A percentile compares a stretch with the other conserved stretches of the same genome.
These are phyloP conservation scores for Montifringilla adamsi DNA, from an alignment of 2,113 vertebrate species.

Conservation along the genomic window DNA sequence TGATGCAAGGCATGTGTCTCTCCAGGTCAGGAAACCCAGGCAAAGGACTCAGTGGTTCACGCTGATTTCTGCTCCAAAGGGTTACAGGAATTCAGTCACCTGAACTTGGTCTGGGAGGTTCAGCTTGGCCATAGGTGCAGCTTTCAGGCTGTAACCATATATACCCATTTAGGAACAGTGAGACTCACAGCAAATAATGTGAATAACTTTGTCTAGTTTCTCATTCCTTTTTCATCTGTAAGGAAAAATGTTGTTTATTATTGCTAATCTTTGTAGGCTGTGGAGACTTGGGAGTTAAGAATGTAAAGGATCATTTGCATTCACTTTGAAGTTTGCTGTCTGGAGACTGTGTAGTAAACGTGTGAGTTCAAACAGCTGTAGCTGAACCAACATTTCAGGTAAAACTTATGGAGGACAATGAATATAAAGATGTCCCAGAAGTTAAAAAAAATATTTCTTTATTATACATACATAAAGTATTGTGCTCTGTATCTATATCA, in stretches of 20 bases:
- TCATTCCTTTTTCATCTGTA: neutral
- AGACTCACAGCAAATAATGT: neutral
- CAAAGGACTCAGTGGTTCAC: neutral
- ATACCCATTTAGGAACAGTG: neutral
- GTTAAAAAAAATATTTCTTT: neutral
- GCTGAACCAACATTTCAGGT: neutral
- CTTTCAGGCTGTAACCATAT: neutral
- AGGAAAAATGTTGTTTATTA: neutral
- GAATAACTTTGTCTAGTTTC: neutral
- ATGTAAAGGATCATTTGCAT: neutral
- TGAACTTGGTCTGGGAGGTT: neutral
- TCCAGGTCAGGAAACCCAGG: neutral
- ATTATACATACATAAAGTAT: neutral
- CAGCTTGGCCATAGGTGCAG: neutral
- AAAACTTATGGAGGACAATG: neutral
- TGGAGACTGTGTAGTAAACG: neutral
- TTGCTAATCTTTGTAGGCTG: neutral
- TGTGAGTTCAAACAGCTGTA: neutral
- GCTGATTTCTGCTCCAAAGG: neutral
- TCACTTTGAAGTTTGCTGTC: neutral
- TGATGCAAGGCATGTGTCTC: neutral
- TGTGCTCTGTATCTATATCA: neutral
- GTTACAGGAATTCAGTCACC: neutral
- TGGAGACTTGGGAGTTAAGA: neutral
- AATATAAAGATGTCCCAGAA: neutral